A percentile compares a stretch with the other conserved stretches of the same genome.
Conservation (phyloP, 23 tunicate genomes). For the Oikopleura vanhoeffeni region DNA sequence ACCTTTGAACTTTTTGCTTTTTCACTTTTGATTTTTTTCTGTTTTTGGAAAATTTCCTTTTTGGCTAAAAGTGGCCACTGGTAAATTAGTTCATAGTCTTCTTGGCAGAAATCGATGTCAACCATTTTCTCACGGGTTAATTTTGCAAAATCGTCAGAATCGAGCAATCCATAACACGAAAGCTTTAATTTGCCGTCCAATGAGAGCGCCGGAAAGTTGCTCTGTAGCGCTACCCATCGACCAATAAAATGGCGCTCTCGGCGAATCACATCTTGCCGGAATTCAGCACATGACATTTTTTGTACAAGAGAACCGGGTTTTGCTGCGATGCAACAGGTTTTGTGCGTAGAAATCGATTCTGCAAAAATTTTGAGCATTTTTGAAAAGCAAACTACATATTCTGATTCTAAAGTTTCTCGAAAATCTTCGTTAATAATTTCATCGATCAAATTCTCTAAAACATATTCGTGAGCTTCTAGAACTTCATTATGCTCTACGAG, state of each 20-base stretch:
- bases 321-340: no score
- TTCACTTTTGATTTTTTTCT: not conserved
- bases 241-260: no score
- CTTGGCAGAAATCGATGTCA: not conserved
- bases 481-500: no score
- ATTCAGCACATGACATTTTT: not conserved
- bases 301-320: not conserved
- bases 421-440: no score
- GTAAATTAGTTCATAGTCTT: conserved; percentile 1
- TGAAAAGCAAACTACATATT: not conserved
- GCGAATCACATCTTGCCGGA: no score
- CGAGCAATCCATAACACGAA: not conserved
- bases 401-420: not conserved
- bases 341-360: no score
- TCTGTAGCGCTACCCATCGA: no score
- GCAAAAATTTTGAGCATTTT: not conserved
- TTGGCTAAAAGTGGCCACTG: not conserved
- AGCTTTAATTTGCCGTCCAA: not conserved
- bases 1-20: not conserved
- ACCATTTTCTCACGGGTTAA: not conserved
- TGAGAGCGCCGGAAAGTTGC: no score
- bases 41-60: not conserved
- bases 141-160: not conserved
- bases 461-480: no score
- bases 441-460: no score